Conservation (phyloP, 2,797 vertebrate species). For the Sebastes steindachneri region DNA sequence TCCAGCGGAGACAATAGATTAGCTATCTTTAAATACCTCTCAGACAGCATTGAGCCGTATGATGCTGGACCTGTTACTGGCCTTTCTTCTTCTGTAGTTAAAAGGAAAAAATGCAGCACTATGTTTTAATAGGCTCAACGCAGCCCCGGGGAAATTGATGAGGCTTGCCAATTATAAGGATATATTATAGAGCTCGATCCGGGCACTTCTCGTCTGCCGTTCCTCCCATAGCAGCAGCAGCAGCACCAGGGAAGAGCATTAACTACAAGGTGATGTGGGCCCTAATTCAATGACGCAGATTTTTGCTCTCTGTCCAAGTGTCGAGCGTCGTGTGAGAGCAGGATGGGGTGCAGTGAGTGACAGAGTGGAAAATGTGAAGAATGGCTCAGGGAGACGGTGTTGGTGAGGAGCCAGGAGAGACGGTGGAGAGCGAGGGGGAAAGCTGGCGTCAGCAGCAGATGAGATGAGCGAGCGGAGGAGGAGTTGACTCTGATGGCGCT, state of each 20-base stretch:
- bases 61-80: slow-evolving; percentile 63
- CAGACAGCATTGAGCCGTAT: slow-evolving; percentile 38
- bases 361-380: slow-evolving; percentile 78
- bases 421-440: slow-evolving; percentile 37
- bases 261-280: slow-evolving; percentile 54
- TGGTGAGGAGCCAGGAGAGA: slow-evolving; percentile 68
- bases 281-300: slow-evolving; percentile 55
- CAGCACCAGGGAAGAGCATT: slow-evolving; percentile 2
- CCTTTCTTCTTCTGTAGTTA: slow-evolving; percentile 68
- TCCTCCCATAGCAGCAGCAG: slow-evolving; percentile 12
- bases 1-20: slow-evolving; percentile 20
- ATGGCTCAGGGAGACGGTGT: slow-evolving; percentile 55
- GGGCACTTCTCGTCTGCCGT: slow-evolving; percentile 9
- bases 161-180: slow-evolving; percentile 69
- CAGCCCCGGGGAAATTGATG: slow-evolving; percentile 62
- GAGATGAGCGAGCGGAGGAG: slow-evolving; percentile 57
- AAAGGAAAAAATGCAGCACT: slow-evolving; percentile 51
- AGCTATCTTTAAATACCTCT: slow-evolving; percentile 54
- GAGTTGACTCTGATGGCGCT: slow-evolving; percentile 31
- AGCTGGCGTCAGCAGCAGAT: slow-evolving; percentile 65
- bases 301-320: slow-evolving; percentile 54
- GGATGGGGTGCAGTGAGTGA: slow-evolving; percentile 64
- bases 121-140: slow-evolving; percentile 69
- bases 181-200: slow-evolving; percentile 56
- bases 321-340: slow-evolving; percentile 48